Conservation (phyloP, 2,888 invertebrate species). For the Galerucella pusilla region DNA sequence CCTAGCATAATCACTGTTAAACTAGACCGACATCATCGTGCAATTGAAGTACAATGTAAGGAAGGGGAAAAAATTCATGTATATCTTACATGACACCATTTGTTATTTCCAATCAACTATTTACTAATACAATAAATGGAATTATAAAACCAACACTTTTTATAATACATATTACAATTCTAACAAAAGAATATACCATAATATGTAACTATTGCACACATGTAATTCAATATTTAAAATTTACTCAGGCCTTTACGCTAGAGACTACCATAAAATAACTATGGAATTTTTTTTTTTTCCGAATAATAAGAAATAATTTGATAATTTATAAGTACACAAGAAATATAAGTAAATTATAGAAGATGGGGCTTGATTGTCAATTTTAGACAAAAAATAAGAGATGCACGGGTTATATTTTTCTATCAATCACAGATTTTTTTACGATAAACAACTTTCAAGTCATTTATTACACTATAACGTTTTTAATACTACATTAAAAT, state of each 20-base stretch:
- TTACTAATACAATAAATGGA: neutral
- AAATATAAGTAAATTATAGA: neutral
- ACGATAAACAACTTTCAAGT: constrained; percentile 12
- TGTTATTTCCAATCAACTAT: too few relatives aligned
- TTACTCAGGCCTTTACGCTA: neutral
- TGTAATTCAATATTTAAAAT: neutral
- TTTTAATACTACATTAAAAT: neutral
- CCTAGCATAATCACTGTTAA: too few relatives aligned
- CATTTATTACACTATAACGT: constrained; percentile 17
- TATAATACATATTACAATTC: neutral
- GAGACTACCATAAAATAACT: neutral
- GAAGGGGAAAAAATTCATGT: neutral
- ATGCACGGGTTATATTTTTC: constrained; percentile 6
- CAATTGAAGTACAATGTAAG: too few relatives aligned
- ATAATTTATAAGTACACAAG: neutral
- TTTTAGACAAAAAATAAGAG: constrained; percentile 11
- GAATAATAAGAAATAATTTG: neutral
- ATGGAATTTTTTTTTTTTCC: neutral
- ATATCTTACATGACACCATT: too few relatives aligned
- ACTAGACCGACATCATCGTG: too few relatives aligned
- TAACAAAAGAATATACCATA: neutral
- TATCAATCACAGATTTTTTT: constrained; percentile 30
- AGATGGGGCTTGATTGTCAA: constrained; percentile 15
- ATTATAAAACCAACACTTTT: constrained; percentile 2
- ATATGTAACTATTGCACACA: constrained; percentile 1